Evolutionary conservation across 2,113 vertebrate genomes (phyloP).

Genomic region (Ancistrus triradiatus): DNA sequence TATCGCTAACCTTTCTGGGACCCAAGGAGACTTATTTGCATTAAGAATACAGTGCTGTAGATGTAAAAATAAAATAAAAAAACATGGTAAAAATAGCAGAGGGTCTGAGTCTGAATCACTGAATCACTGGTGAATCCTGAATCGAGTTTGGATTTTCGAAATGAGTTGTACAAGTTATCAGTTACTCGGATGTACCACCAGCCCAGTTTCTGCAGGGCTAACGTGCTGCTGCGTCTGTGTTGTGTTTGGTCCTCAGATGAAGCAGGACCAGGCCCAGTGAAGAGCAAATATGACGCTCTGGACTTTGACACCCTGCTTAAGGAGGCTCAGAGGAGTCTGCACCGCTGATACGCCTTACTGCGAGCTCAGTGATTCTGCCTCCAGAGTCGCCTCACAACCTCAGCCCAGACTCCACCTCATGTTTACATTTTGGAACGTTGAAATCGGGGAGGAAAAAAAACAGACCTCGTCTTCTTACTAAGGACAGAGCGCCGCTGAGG

Average conservation of each 20-base stretch:
- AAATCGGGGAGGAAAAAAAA: conserved; percentile 53
- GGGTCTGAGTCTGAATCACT: no score
- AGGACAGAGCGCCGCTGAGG: conserved; percentile 57
- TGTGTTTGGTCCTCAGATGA: conserved; percentile 67
- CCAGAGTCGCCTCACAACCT: conserved; percentile 76
- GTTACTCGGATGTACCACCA: no score
- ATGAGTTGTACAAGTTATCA: no score
- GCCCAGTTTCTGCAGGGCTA: not conserved
- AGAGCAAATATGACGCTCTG: conserved; percentile 97
- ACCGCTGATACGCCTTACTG: conserved; percentile 76
- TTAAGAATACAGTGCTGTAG: no score
- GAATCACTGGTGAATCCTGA: no score
- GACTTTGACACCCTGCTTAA: conserved; percentile 98
- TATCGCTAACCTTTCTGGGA: no score
- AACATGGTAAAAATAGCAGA: no score
- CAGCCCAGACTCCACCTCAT: conserved; percentile 94
- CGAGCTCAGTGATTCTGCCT: conserved; percentile 50
- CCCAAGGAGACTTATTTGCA: no score
- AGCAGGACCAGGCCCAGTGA: conserved; percentile 78
- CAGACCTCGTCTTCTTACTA: conserved; percentile 66
- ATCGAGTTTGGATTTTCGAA: no score
- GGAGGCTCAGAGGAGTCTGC: conserved; percentile 96
- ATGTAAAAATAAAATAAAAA: no score
- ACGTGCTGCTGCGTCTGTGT: not conserved
- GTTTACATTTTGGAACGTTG: conserved; percentile 98